Percentiles rank a stretch among this genome's conserved stretches.
Evolutionary conservation across 2,888 invertebrate species (phyloP).

Genomic region (Oligia strigilis): DNA sequence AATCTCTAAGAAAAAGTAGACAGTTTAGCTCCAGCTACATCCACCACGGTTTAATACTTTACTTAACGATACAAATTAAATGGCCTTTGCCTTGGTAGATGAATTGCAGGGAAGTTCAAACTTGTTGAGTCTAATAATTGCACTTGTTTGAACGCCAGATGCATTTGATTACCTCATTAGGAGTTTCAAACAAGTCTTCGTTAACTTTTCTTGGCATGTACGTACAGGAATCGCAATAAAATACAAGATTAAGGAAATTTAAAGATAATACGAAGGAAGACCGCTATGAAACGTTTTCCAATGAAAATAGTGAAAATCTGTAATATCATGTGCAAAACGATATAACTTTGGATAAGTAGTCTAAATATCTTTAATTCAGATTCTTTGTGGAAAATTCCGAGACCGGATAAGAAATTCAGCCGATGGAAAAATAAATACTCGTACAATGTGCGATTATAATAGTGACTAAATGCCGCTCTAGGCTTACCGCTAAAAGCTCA

Average conservation of each 20-base stretch:
- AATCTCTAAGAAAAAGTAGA: conserved; percentile 1
- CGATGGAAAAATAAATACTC: neutral
- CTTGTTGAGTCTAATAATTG: conserved; percentile 52
- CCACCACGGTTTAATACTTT: conserved; percentile 1
- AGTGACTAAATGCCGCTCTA: neutral
- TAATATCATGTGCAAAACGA: neutral
- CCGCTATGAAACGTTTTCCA: neutral
- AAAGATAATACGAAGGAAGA: neutral
- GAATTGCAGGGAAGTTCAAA: conserved; percentile 39
- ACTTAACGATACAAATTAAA: conserved; percentile 33
- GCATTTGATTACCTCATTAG: conserved; percentile 57
- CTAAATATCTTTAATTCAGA: neutral
- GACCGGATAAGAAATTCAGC: neutral
- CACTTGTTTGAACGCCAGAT: conserved; percentile 58
- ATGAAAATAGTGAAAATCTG: conserved; percentile 1
- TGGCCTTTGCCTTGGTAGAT: conserved; percentile 8
- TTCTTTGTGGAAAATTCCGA: neutral
- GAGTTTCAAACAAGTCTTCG: conserved; percentile 50
- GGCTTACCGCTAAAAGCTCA: conserved; percentile 39
- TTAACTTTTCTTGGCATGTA: conserved; percentile 18
- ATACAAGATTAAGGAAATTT: conserved; percentile 1
- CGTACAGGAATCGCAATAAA: neutral
- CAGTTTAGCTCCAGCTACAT: neutral
- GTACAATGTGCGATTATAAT: neutral
- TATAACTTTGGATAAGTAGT: neutral